Conservation (phyloP, 2,113 vertebrate species). For the Cisticola juncidis region DNA sequence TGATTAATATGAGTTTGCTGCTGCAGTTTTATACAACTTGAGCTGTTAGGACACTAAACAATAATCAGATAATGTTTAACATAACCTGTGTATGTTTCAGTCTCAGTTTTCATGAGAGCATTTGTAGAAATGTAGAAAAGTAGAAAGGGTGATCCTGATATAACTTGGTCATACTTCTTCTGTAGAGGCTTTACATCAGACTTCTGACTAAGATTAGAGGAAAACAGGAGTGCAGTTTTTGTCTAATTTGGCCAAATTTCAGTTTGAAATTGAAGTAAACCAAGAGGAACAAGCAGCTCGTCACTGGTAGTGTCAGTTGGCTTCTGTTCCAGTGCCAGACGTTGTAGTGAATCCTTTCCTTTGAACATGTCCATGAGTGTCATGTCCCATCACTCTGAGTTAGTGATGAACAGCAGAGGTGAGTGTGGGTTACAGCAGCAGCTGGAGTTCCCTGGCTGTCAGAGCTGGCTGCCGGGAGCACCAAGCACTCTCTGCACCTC, state of each 20-base stretch:
- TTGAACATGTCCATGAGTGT: neutral
- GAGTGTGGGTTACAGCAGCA: neutral
- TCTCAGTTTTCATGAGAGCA: neutral
- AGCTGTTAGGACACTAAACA: neutral
- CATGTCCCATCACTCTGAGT: neutral
- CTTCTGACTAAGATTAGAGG: neutral
- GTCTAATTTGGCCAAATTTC: neutral
- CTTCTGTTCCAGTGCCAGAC: neutral
- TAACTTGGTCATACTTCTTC: neutral
- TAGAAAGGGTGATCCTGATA: neutral
- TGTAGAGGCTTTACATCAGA: neutral
- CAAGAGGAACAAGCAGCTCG: neutral
- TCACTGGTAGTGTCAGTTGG: neutral
- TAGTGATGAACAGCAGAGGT: neutral
- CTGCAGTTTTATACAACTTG: neutral
- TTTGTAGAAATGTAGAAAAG: neutral
- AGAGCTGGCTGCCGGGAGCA: neutral
- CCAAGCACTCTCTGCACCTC: too few species aligned
- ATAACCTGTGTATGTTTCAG: neutral
- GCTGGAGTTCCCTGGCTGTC: neutral
- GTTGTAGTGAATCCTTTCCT: neutral
- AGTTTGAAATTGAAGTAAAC: neutral
- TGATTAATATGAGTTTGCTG: conserved; percentile 28
- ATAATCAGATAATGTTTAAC: neutral
- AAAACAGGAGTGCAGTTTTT: neutral